Base-by-base conservation (phyloP, 2,888 invertebrate species). In the Hipparchia semele region DNA sequence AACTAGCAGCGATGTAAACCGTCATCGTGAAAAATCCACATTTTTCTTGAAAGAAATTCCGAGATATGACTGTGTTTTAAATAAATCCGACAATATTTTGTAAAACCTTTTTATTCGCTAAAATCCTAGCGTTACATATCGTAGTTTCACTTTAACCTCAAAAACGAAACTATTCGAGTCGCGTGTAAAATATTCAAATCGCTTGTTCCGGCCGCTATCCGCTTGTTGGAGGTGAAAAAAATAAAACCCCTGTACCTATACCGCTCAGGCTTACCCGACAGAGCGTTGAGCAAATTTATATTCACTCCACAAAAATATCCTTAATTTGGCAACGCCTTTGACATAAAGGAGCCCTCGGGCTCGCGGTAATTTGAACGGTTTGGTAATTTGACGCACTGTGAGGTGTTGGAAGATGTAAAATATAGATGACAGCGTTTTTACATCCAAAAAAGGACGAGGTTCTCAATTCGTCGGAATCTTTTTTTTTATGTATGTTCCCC, bases 301-400 rank as follows among this genome's bases (percentile, higher is more conserved):
- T 66, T 68, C 53, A 65, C 64, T 65, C 65, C 66, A 49, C 67
- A 76, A 77, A 75, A 73, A 75, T 75, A 66, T 76, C 62, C 79
- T 79, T 76, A 78, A 81, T 78, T 79, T 75, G 67, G 77, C 79
- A 78, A 77, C 76, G 77, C 72, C 71, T 71, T 78, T 74, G 72
- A 75, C 72, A 77, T 77, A 77, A 79, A 76, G 76, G 67, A 23
- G 69, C 66, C 74, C 70, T 77, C 75, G 79, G 70, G 72, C 59
- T 73, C 70, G 77, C 74, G 78, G 78, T 81, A 82, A 81, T 82
- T 81, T 80, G 79, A 81, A 79, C 79, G 80, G 79, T 80, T 80
- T 79, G 76, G 77, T 79, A 81, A 81, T 80, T 79, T 79, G 76
- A 76, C 78, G 75, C 78, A 78, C 77, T 77, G 59, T 6, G 59